Evolutionary conservation across 2,113 vertebrate species (phyloP).

Genomic region (Scophthalmus maximus): DNA sequence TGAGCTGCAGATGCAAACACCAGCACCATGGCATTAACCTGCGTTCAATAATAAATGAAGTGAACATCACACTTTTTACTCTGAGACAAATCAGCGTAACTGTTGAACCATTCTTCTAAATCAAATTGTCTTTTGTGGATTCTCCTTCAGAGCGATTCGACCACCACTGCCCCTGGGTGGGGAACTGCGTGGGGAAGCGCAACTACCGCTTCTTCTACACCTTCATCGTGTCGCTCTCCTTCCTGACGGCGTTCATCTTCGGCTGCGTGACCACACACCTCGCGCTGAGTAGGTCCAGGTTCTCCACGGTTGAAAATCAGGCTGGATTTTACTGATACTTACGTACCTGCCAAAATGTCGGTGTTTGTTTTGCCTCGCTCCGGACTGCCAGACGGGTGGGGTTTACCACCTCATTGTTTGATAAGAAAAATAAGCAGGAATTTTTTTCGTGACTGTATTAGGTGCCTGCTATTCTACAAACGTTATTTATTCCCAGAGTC

Average conservation of each 20-base stretch:
- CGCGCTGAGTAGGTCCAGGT: constrained; percentile 86
- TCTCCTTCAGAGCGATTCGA: constrained; percentile 90
- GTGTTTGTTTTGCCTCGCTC: no score
- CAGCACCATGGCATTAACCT: constrained; percentile 34
- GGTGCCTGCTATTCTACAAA: not conserved
- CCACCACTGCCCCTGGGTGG: constrained; percentile 98
- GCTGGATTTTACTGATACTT: not conserved
- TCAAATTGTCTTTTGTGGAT: not conserved
- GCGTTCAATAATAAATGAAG: constrained; percentile 34
- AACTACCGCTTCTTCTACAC: constrained; percentile 98
- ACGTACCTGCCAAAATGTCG: not conserved
- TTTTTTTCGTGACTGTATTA: not conserved
- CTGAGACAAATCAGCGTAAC: not conserved
- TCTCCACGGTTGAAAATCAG: not conserved
- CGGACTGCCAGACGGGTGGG: no score
- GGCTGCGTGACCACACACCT: constrained; percentile 95
- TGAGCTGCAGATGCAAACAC: constrained; percentile 67
- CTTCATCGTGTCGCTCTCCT: constrained; percentile 95
- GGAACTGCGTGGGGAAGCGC: constrained; percentile 96
- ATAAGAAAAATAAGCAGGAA: not conserved
- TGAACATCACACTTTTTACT: not conserved
- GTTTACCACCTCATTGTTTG: not conserved
- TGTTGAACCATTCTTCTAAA: not conserved
- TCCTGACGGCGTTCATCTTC: constrained; percentile 95
- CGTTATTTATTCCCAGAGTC: no score